phyloP scores from a whole-genome alignment of 2,797 vertebrate species.

The Tokudaia tokunoshimensis region DNA sequence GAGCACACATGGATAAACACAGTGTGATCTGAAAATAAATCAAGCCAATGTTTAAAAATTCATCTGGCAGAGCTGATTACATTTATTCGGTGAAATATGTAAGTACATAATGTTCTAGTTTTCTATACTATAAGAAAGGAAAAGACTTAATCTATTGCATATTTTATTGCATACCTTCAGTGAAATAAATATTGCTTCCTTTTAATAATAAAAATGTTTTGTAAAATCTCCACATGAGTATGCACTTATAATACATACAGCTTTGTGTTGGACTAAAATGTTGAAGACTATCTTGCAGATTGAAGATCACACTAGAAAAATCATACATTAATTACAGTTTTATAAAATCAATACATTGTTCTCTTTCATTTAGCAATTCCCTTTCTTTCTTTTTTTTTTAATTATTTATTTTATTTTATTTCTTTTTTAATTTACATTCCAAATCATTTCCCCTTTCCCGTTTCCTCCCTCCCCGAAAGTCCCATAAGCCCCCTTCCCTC shows the following conservation, averaged over 20 bases:
- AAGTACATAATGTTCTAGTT: not conserved
- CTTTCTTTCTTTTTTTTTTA: too few species aligned
- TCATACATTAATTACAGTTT: not conserved
- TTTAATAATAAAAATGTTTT: conserved; percentile 26
- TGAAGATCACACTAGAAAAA: not conserved
- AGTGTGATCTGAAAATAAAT: conserved; percentile 79
- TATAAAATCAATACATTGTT: conserved; percentile 29
- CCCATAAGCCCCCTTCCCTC: too few species aligned
- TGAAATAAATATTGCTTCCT: conserved; percentile 67
- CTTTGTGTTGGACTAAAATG: conserved; percentile 46
- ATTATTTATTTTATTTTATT: too few species aligned
- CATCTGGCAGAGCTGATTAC: conserved; percentile 58
- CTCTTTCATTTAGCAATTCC: not conserved
- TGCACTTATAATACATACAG: conserved; percentile 53
- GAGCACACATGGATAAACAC: conserved; percentile 70
- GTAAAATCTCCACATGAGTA: not conserved
- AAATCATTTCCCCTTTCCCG: too few species aligned
- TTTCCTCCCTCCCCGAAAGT: too few species aligned
- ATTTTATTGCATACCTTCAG: conserved; percentile 35
- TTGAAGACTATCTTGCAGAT: conserved; percentile 21
- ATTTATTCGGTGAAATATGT: conserved; percentile 64
- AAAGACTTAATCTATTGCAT: not conserved
- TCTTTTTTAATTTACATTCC: too few species aligned
- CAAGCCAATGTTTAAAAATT: conserved; percentile 74
- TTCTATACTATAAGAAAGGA: not conserved